A percentile compares a stretch with the other conserved stretches of the same genome.
Evolutionary conservation across 2,797 vertebrate species (phyloP).

Genomic region (Rhincodon typus): DNA sequence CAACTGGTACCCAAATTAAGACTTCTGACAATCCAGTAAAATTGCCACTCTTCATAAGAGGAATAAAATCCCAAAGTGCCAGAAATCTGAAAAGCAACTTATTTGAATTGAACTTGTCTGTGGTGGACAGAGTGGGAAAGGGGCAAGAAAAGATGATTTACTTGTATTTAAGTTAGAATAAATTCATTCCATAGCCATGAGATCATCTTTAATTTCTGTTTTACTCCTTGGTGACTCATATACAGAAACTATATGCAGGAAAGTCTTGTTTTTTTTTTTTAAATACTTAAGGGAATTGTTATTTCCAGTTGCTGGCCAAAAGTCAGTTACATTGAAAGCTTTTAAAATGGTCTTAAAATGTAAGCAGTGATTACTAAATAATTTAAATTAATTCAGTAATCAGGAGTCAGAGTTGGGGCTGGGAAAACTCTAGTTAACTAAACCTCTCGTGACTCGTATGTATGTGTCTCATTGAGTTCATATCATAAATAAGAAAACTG

Average conservation of each 20-base stretch:
- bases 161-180: not conserved
- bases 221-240: not conserved
- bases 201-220: constrained; percentile 14
- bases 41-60: not conserved
- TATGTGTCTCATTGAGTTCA: constrained; percentile 17
- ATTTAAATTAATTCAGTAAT: too few relatives aligned
- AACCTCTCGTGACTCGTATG: not conserved
- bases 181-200: constrained; percentile 6
- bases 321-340: not conserved
- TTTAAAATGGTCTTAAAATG: not conserved
- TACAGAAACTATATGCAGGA: not conserved
- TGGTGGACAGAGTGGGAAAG: not conserved
- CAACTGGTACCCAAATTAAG: not conserved
- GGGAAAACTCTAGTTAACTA: not conserved
- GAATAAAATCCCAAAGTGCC: too few relatives aligned
- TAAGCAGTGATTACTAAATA: too few relatives aligned
- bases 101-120: not conserved
- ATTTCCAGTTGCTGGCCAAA: constrained; percentile 29
- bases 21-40: not conserved
- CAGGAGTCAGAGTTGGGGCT: not conserved
- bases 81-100: not conserved
- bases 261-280: not conserved
- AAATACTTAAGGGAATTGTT: constrained; percentile 6
- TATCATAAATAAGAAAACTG: not conserved
- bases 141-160: not conserved